A percentile compares a stretch with the other conserved stretches of the same genome.
These are phyloP conservation scores for Limenitis camilla DNA, from an alignment of 2,888 invertebrate species.

Conservation along the genomic window DNA sequence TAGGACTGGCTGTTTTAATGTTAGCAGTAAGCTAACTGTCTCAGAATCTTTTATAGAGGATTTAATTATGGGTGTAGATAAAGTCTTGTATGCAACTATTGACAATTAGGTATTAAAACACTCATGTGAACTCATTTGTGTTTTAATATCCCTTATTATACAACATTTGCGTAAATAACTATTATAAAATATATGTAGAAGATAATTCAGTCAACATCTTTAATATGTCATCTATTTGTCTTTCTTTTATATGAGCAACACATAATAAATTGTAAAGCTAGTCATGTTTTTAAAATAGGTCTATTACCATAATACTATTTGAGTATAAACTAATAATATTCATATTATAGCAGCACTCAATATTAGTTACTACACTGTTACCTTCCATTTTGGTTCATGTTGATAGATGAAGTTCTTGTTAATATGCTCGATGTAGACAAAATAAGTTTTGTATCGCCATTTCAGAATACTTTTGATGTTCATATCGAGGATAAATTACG, in stretches of 20 bases:
- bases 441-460: slow-evolving; percentile 38
- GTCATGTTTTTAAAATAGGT: slow-evolving; percentile 9
- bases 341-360: background rate
- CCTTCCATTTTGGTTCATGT: slow-evolving; percentile 31
- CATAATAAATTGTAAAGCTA: background rate
- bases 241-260: background rate
- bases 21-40: too few species aligned
- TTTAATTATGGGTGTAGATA: too few species aligned
- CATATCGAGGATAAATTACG: slow-evolving; percentile 27
- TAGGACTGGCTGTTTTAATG: too few species aligned
- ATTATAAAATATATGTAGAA: too few species aligned
- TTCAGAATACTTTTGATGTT: slow-evolving; percentile 48
- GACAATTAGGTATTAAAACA: too few species aligned
- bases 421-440: slow-evolving; percentile 22
- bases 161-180: too few species aligned
- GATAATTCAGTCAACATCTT: too few species aligned
- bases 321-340: background rate
- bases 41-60: too few species aligned
- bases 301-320: background rate
- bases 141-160: too few species aligned
- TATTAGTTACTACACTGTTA: slow-evolving; percentile 25
- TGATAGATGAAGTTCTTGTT: slow-evolving; percentile 24
- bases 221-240: too few species aligned
- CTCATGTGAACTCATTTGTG: too few species aligned
- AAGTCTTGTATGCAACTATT: too few species aligned